Percentiles rank a stretch among this genome's conserved stretches.
phyloP scores from a whole-genome alignment of 2,888 invertebrate genomes.

The Heliothis peltigera region DNA sequence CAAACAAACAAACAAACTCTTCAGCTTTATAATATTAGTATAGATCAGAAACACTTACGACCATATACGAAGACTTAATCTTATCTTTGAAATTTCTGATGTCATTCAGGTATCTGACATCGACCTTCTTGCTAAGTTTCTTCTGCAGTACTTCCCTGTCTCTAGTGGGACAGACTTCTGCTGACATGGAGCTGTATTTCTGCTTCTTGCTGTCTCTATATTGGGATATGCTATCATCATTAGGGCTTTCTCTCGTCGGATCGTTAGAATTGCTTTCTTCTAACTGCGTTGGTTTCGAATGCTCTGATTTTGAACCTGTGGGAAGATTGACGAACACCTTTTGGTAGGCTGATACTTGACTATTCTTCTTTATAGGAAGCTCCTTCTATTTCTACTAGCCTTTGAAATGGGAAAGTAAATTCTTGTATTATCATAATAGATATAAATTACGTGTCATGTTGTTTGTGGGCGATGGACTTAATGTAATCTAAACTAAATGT shows the following conservation, averaged over 20 bases:
- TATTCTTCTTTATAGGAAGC: too few species aligned
- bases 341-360: too few species aligned
- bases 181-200: constrained; percentile 35
- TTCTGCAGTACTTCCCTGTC: constrained; percentile 16
- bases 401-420: too few species aligned
- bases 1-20: too few species aligned
- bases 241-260: neutral
- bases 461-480: too few species aligned
- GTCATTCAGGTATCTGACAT: constrained; percentile 60
- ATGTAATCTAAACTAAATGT: too few species aligned
- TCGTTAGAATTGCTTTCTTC: neutral
- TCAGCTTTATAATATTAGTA: too few species aligned
- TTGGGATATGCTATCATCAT: neutral
- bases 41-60: constrained; percentile 31
- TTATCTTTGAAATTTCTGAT: constrained; percentile 55
- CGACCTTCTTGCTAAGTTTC: constrained; percentile 41
- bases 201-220: neutral
- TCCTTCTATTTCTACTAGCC: too few species aligned
- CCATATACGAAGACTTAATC: constrained; percentile 41
- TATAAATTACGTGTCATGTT: too few species aligned
- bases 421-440: too few species aligned
- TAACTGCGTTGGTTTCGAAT: constrained; percentile 1
- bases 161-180: constrained; percentile 36
- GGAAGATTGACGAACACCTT: neutral
- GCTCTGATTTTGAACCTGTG: constrained; percentile 16